A percentile compares a stretch with the other conserved stretches of the same genome.
Conservation (phyloP, 2,113 vertebrate genomes). For the Microtus pennsylvanicus region DNA sequence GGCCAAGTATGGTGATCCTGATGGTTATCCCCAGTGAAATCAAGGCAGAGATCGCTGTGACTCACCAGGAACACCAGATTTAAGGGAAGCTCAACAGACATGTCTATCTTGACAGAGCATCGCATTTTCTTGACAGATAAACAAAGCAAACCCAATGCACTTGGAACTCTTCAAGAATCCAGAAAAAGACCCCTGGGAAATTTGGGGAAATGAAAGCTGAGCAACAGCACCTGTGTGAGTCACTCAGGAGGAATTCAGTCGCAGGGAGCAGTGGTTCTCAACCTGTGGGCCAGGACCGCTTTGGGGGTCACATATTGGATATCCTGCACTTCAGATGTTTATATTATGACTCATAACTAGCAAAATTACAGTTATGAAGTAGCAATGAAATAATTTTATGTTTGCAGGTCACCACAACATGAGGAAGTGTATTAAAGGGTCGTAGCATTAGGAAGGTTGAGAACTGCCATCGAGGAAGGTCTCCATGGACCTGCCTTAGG, state of each 20-base stretch:
- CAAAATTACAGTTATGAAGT: not conserved
- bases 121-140: not conserved
- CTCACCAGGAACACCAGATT: not conserved
- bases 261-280: not conserved
- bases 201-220: not conserved
- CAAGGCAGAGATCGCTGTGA: not conserved
- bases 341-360: not conserved
- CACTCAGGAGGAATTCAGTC: not conserved
- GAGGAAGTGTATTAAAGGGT: not conserved
- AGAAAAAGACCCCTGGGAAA: not conserved
- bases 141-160: not conserved
- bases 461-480: not conserved
- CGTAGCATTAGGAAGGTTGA: not conserved
- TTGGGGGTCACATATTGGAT: not conserved
- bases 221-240: not conserved
- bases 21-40: not conserved
- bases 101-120: not conserved
- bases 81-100: not conserved
- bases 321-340: not conserved
- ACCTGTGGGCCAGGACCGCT: not conserved
- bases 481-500: not conserved
- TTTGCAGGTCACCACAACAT: not conserved
- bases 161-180: constrained; percentile 24
- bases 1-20: not conserved
- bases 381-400: not conserved